Conservation (phyloP, 2,113 vertebrate genomes). For the Anolis carolinensis region DNA sequence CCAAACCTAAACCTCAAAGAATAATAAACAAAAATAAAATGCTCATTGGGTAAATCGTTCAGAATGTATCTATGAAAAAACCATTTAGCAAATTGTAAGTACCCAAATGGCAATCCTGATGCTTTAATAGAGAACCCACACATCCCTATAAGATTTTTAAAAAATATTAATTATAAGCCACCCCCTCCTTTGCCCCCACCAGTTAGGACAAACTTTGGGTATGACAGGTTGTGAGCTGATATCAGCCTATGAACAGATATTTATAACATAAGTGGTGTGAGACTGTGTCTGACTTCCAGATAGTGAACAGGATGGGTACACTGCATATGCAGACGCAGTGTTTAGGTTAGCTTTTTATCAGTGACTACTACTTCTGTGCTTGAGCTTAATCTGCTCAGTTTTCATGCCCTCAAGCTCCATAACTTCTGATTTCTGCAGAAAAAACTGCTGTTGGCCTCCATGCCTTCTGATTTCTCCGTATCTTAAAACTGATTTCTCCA, state of each 20-base stretch:
- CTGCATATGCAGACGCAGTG: background rate
- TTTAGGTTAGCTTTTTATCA: background rate
- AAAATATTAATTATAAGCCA: background rate
- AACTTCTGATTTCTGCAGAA: background rate
- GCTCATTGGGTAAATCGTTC: background rate
- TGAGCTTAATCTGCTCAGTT: background rate
- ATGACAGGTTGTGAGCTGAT: background rate
- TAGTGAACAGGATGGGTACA: background rate
- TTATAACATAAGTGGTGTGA: background rate
- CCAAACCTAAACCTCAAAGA: background rate
- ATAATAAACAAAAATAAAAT: background rate
- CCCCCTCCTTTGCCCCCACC: background rate
- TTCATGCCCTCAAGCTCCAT: background rate
- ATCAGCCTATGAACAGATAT: background rate
- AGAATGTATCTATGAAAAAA: background rate
- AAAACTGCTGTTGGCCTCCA: background rate
- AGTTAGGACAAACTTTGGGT: background rate
- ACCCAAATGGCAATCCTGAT: background rate
- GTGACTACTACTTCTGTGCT: background rate
- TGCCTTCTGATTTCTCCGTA: too few species aligned
- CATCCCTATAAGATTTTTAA: background rate
- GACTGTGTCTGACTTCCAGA: background rate
- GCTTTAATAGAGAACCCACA: background rate
- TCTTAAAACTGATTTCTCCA: too few species aligned
- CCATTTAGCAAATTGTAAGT: background rate